These are phyloP conservation scores for Bactericera cockerelli DNA, from an alignment of 1,140 invertebrate species.

Conservation along the genomic window DNA sequence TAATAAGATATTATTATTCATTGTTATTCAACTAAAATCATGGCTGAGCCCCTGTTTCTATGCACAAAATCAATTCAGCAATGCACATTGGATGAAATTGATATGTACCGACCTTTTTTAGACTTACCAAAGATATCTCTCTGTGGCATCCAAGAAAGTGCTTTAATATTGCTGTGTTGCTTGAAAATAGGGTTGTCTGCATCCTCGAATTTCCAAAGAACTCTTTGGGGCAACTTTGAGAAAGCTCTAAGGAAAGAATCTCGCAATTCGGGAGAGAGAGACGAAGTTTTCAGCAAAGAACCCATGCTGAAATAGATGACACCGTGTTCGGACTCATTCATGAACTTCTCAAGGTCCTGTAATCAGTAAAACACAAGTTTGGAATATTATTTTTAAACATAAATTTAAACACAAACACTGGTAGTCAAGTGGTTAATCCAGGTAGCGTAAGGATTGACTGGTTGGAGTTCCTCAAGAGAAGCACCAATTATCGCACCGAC, in stretches of 20 bases:
- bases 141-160: slow-evolving; percentile 16
- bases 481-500: too few species aligned
- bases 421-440: too few species aligned
- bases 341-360: slow-evolving; percentile 20
- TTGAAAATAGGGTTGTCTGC: slow-evolving; percentile 13
- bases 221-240: slow-evolving; percentile 31
- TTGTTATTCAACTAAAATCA: too few species aligned
- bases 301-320: slow-evolving; percentile 54
- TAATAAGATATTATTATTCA: too few species aligned
- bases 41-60: too few species aligned
- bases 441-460: too few species aligned
- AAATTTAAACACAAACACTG: too few species aligned
- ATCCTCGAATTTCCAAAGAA: slow-evolving; percentile 37
- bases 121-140: slow-evolving; percentile 18
- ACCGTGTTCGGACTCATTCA: slow-evolving; percentile 32
- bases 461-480: too few species aligned
- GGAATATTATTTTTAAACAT: too few species aligned
- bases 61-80: too few species aligned
- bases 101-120: too few species aligned
- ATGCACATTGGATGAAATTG: too few species aligned
- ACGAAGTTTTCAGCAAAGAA: slow-evolving; percentile 25
- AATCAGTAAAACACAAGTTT: background rate
- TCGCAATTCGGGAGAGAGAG: slow-evolving; percentile 25
- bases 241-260: slow-evolving; percentile 31
- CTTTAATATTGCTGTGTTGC: slow-evolving; percentile 16